Base-by-base conservation (phyloP, 2,797 vertebrate genomes). In the Bovichtus diacanthus region DNA sequence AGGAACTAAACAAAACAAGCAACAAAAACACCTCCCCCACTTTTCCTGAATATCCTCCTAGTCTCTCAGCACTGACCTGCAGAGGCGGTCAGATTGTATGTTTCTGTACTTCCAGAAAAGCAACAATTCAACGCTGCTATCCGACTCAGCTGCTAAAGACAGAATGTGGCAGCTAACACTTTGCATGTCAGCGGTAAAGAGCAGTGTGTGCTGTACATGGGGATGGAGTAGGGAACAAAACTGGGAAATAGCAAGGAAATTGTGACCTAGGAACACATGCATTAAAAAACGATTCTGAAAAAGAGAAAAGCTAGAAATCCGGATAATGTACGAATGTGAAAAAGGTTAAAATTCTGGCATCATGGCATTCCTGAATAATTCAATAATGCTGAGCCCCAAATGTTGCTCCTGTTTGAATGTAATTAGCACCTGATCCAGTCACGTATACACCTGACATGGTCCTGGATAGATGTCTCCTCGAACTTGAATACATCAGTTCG, bases 21-120 rank as follows among this genome's bases (percentile, higher is more conserved):
- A 67, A 68, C 31, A 43, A 27, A 38, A 54, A 46, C 49, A 1
- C 65, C 49, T 54, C 70, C 67, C 46, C 51, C 46, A 13, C 49
- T 56, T 76, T 51, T 44, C 56, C 62, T 19, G 56, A 43, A 65
- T 71, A 9, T 54, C 31, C 68, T 76, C 76, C 84, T 60, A 44
- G 80, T 77, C 75, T n/a, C 63, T 74, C 38, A 0, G 47, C 9
- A 8, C 2, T 75, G 85, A 89, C 92, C 88, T 87, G 85, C 74
- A 64, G 81, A 86, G 87, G 86, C 55, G 13, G 68, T 12, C 47
- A 0, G 23, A 63, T 58, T 15, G 75, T 36, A 36, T 18, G 23
- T 21, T 60, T 79, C 60, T 69, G 5, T 60, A 34, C 79, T 74
- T 82, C 75, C 1, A 66, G 77, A 77, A 75, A 77, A 76, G 64